Percentiles rank a stretch among this genome's conserved stretches.
Evolutionary conservation across 2,888 invertebrate species (phyloP).

Genomic region (Calephelis perditalis): DNA sequence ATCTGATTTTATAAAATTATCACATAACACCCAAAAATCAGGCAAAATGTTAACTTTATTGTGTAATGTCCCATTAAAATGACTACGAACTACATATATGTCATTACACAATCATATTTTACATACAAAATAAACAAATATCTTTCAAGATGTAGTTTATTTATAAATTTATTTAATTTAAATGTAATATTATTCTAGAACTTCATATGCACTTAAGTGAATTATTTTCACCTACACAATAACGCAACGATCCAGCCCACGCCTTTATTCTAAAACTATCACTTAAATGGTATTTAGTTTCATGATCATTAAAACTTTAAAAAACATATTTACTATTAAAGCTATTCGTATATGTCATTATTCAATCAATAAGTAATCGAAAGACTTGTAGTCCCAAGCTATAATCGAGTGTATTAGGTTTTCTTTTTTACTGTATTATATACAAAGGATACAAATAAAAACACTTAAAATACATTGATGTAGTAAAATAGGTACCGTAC

Average conservation of each 20-base stretch:
- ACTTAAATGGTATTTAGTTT: neutral
- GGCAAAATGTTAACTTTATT: too few species aligned
- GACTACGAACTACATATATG: too few species aligned
- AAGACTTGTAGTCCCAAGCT: slow-evolving; percentile 6
- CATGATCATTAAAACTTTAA: neutral
- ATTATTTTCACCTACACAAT: slow-evolving; percentile 6
- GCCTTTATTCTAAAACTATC: slow-evolving; percentile 10
- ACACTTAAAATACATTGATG: slow-evolving; percentile 17
- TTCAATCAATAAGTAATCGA: slow-evolving; percentile 11
- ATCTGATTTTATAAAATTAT: too few species aligned
- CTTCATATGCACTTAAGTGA: slow-evolving; percentile 11
- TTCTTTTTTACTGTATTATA: neutral
- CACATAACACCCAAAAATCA: too few species aligned
- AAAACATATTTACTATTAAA: neutral
- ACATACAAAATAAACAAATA: too few species aligned
- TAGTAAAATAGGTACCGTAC: slow-evolving; percentile 21
- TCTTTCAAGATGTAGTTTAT: too few species aligned
- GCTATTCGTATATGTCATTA: slow-evolving; percentile 1
- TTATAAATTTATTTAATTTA: too few species aligned
- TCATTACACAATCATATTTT: too few species aligned
- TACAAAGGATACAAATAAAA: neutral
- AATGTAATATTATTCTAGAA: neutral
- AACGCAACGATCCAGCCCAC: slow-evolving; percentile 11
- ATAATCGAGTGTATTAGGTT: neutral
- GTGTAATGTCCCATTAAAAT: too few species aligned